Evolutionary conservation across 2,113 vertebrate species (phyloP), one percentile per base, ranked within the genome.

Genomic region (Phalacrocorax carbo): DNA sequence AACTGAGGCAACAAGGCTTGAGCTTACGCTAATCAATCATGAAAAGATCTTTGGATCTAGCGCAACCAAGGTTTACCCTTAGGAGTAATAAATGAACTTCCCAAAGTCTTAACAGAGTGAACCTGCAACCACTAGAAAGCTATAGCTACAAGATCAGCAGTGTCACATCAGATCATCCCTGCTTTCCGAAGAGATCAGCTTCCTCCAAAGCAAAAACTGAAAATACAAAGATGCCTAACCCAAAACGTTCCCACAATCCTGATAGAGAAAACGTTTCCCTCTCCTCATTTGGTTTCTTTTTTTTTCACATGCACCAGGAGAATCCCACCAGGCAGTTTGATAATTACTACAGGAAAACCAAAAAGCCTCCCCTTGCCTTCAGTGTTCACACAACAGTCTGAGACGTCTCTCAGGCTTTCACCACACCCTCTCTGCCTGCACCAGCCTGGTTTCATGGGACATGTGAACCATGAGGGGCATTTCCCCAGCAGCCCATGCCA

Each of bases 331-430:
- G 48, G 36, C 30, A 42, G 42, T 30, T 49, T 72, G 21, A 21
- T n/a, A 62, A 82, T 38, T 51, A 52, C 46, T 46, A 11, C n/a
- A 52, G 51, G n/a, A 64, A 76, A 87, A 71, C 9, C 3, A 0
- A 46, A 32, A 32, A 42, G 22, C 20, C 16, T 25, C 27, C 40
- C 22, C 42, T 42, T 62, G 48, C 58, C 72, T 66, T 66, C 46
- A 25, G 1, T 0, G 0, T 32, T 55, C 61, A 21, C 3, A 1
- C 62, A 57, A 9, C 29, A 40, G n/a, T 5, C 60, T 1, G 36
- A 82, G 73, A 22, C 19, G 26, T 42, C 62, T 71, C 78, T 38
- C 23, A 36, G 58, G 73, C n/a, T 76, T 71, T 52, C 75, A 65
- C 32, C 3, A 4, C 15, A 15, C 23, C 57, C 27, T 23, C 61